Conservation (phyloP, 2,113 vertebrate species). For the Rousettus leschenaultii region DNA sequence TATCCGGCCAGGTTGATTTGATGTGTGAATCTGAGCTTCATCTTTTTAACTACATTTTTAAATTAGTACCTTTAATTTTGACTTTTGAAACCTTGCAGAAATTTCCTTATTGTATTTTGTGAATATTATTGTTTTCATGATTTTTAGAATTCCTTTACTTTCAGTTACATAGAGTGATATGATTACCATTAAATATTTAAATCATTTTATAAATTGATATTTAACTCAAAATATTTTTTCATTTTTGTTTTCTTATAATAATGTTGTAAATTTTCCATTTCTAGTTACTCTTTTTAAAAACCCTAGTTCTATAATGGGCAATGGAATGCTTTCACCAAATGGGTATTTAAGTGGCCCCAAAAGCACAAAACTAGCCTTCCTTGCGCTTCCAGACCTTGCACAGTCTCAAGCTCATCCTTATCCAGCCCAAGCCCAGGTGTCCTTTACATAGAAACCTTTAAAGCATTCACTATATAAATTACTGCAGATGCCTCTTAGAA, state of each 20-base stretch:
- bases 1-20: neutral
- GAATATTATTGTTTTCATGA: neutral
- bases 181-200: neutral
- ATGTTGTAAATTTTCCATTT: neutral
- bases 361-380: neutral
- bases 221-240: constrained; percentile 3
- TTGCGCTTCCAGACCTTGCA: neutral
- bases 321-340: neutral
- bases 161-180: neutral
- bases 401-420: neutral
- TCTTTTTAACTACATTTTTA: neutral
- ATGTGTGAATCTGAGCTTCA: neutral
- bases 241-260: neutral
- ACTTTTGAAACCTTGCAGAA: neutral
- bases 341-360: neutral
- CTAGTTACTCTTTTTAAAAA: neutral
- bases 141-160: constrained; percentile 20
- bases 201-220: neutral
- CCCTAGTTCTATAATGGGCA: neutral
- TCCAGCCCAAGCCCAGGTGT: neutral
- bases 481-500: neutral
- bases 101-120: neutral
- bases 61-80: neutral
- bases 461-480: neutral
- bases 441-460: neutral